Evolutionary conservation across 2,797 vertebrate genomes (phyloP).

Genomic region (Lepidocolaptes lacrymiger): DNA sequence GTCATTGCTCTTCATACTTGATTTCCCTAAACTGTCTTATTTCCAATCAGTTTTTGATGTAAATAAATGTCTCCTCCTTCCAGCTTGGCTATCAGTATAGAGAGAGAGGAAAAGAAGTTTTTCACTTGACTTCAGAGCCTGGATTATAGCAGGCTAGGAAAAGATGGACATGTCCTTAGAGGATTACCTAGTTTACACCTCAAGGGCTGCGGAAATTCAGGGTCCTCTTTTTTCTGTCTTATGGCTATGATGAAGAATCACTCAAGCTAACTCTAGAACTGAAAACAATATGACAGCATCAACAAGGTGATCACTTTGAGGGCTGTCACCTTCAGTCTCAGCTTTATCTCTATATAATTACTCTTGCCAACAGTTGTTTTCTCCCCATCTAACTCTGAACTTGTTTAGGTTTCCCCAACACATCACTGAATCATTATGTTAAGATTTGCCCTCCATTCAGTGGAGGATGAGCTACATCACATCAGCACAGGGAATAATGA

Average conservation of each 20-base stretch:
- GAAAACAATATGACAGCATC: neutral
- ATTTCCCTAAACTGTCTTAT: neutral
- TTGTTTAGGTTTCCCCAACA: neutral
- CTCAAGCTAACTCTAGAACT: neutral
- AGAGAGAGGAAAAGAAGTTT: neutral
- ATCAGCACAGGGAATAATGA: neutral
- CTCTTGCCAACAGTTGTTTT: neutral
- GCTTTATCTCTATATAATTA: neutral
- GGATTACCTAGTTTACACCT: neutral
- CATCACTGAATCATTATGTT: neutral
- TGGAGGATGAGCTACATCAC: neutral
- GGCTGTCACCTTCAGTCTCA: neutral
- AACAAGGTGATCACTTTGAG: neutral
- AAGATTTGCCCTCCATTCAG: neutral
- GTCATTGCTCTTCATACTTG: neutral
- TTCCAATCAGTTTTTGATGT: neutral
- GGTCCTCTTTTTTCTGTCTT: accelerated
- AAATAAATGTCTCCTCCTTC: neutral
- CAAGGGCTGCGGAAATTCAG: neutral
- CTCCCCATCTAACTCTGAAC: neutral
- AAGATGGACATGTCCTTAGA: neutral
- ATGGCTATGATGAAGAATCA: neutral
- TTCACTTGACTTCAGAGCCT: neutral
- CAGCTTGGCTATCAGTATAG: neutral
- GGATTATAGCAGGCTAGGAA: neutral